Base-by-base conservation (phyloP, 1,140 invertebrate species). In the Harlomillsia oculata region DNA sequence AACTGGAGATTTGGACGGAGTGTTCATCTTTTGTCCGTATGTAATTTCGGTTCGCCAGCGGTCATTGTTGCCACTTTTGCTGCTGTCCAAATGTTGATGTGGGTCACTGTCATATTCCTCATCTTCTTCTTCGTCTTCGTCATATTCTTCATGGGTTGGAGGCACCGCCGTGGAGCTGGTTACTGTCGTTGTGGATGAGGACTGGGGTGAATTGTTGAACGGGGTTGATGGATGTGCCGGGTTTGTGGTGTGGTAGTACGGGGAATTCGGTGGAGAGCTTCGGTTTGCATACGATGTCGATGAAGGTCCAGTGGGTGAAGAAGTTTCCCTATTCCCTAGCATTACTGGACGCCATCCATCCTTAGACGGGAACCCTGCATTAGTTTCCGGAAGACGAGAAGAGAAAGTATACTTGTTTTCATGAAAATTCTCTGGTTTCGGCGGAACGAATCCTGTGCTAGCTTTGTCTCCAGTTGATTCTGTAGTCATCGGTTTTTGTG, bases 311-410 rank as follows among this genome's bases (percentile, higher is more conserved):
- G 11, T 48, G 13, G 2, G 23, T n/a, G 46, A 16, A 1, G 21
- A 8, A 26, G 18, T 26, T 51, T n/a, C 4, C 11, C 18, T 21
- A n/a, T 30, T 30, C 14, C 48, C 43, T 21, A 56, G 44, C 5
- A 65, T 32, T 13, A 64, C 53, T 14, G 63, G 63, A 11, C 63
- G 30, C 63, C 63, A 65, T n/a, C 59, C 54, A 28, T 65, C 63
- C n/a, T 49, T 53, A 2, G 51, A 59, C 14, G 44, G 25, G 23
- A 54, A 64, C 16, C 32, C 56, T 5, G 36, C 41, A n/a, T n/a
- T n/a, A 2, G 48, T 28, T 20, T 44, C 40, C 3, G 52, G 52
- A 29, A 37, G 36, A 34, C 50, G 46, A 1, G 53, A 54, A 2
- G 37, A 44, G 36, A 59, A 58, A 14, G 30, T 52, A 25, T 52